Conservation (phyloP, 92 coral and sea anemone genomes). For the Epizoanthus rinbou region DNA sequence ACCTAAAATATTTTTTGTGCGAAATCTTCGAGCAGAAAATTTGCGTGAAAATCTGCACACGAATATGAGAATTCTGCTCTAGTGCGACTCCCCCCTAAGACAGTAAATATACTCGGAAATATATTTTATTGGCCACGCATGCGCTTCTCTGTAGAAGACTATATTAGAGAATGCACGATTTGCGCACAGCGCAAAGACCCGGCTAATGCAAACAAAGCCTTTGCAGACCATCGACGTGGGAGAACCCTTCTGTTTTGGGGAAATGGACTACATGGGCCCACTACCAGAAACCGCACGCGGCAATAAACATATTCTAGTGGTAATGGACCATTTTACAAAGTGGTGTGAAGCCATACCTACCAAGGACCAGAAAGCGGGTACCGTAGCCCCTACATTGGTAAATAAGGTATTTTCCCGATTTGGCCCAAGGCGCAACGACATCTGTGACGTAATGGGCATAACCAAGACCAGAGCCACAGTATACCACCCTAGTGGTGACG, state of each 20-base stretch:
- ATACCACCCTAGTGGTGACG: conserved; percentile 47
- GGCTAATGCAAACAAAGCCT: conserved; percentile 21
- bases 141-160: not conserved
- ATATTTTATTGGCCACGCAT: no score
- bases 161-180: conserved; percentile 25
- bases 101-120: no score
- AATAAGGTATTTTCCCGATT: conserved; percentile 33
- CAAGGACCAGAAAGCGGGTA: conserved; percentile 39
- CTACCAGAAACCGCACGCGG: conserved; percentile 40
- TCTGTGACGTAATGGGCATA: conserved; percentile 49
- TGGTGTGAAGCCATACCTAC: conserved; percentile 45
- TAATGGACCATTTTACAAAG: conserved; percentile 52
- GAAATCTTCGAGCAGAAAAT: no score
- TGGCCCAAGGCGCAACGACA: conserved; percentile 46
- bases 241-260: conserved; percentile 60
- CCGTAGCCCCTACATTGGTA: conserved; percentile 20
- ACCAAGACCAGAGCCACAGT: conserved; percentile 32
- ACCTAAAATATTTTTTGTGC: no score
- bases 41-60: no score
- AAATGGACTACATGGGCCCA: conserved; percentile 51
- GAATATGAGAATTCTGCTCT: no score
- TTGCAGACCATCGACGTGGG: conserved; percentile 32
- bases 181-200: conserved; percentile 31
- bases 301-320: conserved; percentile 41
- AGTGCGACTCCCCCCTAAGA: no score